Percentiles rank a stretch among this genome's conserved stretches.
phyloP scores from a whole-genome alignment of 2,888 invertebrate genomes.

The Synergus itoensis region DNA sequence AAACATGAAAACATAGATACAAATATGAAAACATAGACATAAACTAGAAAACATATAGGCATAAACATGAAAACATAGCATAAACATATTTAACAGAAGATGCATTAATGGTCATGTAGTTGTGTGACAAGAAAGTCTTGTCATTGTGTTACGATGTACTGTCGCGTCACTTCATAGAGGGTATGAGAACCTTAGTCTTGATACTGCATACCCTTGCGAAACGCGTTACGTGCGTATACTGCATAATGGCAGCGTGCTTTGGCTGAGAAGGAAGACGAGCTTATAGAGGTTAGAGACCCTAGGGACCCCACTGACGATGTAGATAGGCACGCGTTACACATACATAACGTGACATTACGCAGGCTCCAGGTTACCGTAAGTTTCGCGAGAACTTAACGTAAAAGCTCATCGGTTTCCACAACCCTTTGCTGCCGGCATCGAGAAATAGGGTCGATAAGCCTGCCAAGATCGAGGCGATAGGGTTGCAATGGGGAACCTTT shows the following conservation, averaged over 20 bases:
- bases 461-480: not conserved
- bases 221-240: slow-evolving; percentile 60
- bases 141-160: slow-evolving; percentile 3
- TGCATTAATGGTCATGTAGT: not conserved
- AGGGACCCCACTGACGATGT: slow-evolving; percentile 41
- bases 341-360: slow-evolving; percentile 42
- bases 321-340: slow-evolving; percentile 42
- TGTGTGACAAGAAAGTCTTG: not conserved
- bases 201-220: slow-evolving; percentile 47
- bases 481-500: slow-evolving; percentile 2
- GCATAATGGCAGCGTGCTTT: slow-evolving; percentile 56
- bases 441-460: slow-evolving; percentile 31
- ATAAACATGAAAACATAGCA: too few species aligned
- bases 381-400: slow-evolving; percentile 34
- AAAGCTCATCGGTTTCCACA: slow-evolving; percentile 29
- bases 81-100: not conserved
- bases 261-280: slow-evolving; percentile 49
- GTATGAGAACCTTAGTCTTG: slow-evolving; percentile 26
- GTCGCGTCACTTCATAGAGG: slow-evolving; percentile 2
- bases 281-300: slow-evolving; percentile 43
- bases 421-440: slow-evolving; percentile 27
- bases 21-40: too few species aligned
- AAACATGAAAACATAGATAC: too few species aligned
- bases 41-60: too few species aligned
- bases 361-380: slow-evolving; percentile 36